Evolutionary conservation across 1,140 invertebrate genomes (phyloP), one percentile per base, ranked within the genome.

Genomic region (Sipha flava): DNA sequence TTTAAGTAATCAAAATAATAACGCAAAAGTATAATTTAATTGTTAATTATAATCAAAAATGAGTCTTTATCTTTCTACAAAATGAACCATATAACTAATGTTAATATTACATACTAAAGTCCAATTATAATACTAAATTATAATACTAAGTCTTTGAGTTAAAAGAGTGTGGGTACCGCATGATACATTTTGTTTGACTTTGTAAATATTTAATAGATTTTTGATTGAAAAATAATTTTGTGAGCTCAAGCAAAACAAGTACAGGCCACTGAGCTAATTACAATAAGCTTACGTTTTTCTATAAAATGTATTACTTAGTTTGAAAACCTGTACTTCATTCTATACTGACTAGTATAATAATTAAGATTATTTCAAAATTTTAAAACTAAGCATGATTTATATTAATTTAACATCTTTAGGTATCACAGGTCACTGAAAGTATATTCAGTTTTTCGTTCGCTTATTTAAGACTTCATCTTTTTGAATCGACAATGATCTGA

Each of bases 401-500:
- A 0, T 43, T 34, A 18, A 68, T 68, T 45, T 66, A 66, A 45
- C 47, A 45, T 47, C 7, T 68, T 47, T 70, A 29, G 18, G n/a
- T 77, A 77, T 77, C 73, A 77, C 73, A 77, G 73, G 34, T 43
- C 21, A 21, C 52, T 57, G 37, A 40, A 57, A 75, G 47, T n/a
- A 31, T 37, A 14, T 73, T 45, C 21, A 14, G 10, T 68, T 68
- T 26, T 29, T 12, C 18, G 10, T 26, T 0, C 21, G 21, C 9
- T 43, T 16, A 6, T 80, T 1, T 21, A 49, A 68, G 47, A 47
- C 18, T 57, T 77, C 34, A 83, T 70, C 80, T 73, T 81, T 85
- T 85, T 34, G 82, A 83, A 84, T 95, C 93, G 75, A 97, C 91
- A 77, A 95, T 93, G 83, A 97, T 95, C 85, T 96, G 94, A 86